A percentile compares a stretch with the other conserved stretches of the same genome.
phyloP scores from a whole-genome alignment of 1,140 invertebrate genomes.

The Venturia canescens region DNA sequence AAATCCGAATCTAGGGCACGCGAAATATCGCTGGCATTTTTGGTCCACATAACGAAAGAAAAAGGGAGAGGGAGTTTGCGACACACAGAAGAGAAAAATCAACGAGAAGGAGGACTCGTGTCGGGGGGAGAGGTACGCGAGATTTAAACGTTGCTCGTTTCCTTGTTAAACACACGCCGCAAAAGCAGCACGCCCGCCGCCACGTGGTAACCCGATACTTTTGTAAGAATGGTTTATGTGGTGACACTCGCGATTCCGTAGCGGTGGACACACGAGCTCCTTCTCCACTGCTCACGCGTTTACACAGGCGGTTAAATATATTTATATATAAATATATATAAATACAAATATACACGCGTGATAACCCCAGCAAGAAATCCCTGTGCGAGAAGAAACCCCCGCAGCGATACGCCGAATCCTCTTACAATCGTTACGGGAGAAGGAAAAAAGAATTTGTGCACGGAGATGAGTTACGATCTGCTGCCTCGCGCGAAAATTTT shows the following conservation, averaged over 20 bases:
- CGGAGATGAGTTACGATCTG: conserved; percentile 57
- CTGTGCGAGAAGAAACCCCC: conserved; percentile 63
- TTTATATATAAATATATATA: neutral
- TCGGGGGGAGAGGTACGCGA: neutral
- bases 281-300: conserved; percentile 29
- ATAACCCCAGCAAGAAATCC: conserved; percentile 56
- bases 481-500: conserved; percentile 61
- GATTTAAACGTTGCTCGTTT: conserved; percentile 29
- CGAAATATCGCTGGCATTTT: no score
- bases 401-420: conserved; percentile 70
- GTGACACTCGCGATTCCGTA: conserved; percentile 70
- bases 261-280: conserved; percentile 63
- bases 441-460: neutral
- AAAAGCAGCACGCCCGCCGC: conserved; percentile 35
- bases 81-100: no score
- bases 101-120: no score
- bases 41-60: no score
- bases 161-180: neutral
- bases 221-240: conserved; percentile 73
- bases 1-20: no score
- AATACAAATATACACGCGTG: no score
- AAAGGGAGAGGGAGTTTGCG: no score
- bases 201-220: conserved; percentile 72
- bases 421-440: conserved; percentile 47
- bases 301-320: neutral